These are phyloP conservation scores for Betta splendens DNA, from an alignment of 2,797 vertebrate genomes.

Conservation along the genomic window DNA sequence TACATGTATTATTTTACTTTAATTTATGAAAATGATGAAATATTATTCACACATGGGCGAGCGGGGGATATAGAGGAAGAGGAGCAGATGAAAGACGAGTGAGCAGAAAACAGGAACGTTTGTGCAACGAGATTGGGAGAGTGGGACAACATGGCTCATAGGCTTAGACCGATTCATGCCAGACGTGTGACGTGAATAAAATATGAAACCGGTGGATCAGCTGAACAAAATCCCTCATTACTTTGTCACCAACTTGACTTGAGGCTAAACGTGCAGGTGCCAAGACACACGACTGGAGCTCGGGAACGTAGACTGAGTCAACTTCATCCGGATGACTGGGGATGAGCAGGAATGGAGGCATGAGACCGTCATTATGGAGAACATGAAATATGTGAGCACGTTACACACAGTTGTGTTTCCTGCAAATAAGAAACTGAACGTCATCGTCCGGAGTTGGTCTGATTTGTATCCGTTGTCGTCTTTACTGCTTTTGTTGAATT, in stretches of 20 bases:
- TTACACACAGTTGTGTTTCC: background rate
- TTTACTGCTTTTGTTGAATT: background rate
- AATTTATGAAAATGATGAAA: constrained; percentile 20
- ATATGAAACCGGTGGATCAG: constrained; percentile 15
- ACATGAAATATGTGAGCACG: constrained; percentile 1
- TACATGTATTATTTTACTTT: constrained; percentile 25
- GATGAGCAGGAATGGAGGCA: too few relatives aligned
- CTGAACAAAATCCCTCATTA: constrained; percentile 21
- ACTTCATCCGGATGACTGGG: too few relatives aligned
- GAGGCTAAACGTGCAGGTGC: background rate
- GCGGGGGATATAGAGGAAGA: constrained; percentile 19
- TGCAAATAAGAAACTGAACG: background rate
- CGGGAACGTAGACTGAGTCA: too few relatives aligned
- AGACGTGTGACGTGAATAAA: background rate
- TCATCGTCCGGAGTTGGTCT: too few relatives aligned
- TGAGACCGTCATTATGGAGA: too few relatives aligned
- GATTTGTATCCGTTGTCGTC: too few relatives aligned
- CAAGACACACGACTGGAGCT: background rate
- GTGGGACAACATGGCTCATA: background rate
- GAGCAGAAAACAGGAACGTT: background rate
- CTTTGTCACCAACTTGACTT: constrained; percentile 5
- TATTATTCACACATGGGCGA: constrained; percentile 27
- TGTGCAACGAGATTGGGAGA: background rate
- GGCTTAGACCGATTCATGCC: constrained; percentile 11
- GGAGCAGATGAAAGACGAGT: background rate